Percentiles rank a stretch among this genome's conserved stretches.
phyloP scores from a whole-genome alignment of 2,888 invertebrate species.

The Trissonchulus sp. region DNA sequence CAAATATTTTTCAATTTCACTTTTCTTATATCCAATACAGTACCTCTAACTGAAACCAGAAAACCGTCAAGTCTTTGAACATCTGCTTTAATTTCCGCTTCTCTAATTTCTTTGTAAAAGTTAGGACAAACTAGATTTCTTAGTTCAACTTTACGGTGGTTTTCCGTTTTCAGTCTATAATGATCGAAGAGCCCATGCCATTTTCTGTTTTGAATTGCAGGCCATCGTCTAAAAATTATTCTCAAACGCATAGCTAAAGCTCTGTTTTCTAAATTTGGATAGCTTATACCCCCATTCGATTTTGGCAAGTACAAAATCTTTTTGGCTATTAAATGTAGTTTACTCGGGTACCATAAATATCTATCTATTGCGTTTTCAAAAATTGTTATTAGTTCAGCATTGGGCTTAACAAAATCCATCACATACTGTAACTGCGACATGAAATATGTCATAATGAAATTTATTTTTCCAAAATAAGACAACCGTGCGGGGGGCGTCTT shows the following conservation, averaged over 20 bases:
- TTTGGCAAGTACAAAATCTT: slow-evolving; percentile 12
- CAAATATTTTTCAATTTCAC: neutral
- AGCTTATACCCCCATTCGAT: neutral
- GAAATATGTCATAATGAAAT: neutral
- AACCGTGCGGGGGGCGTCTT: neutral
- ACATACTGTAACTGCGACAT: neutral
- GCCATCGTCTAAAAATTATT: neutral
- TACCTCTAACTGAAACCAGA: neutral
- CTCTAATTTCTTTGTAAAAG: neutral
- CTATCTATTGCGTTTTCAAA: slow-evolving; percentile 13
- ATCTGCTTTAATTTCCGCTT: neutral
- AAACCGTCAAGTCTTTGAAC: neutral
- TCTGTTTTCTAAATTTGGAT: neutral
- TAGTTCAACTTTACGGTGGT: neutral
- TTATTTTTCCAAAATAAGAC: neutral
- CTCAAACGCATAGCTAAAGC: neutral
- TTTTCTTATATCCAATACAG: neutral
- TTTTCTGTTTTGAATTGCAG: neutral
- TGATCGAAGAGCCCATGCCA: neutral
- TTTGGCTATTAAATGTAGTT: neutral
- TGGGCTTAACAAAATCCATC: neutral
- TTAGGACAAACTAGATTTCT: neutral
- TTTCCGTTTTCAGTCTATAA: neutral
- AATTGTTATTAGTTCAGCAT: neutral
- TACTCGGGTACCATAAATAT: slow-evolving; percentile 20